These are phyloP conservation scores for Actinopyga echinites DNA, from an alignment of 53 echinoderm and acorn worm species.

Conservation along the genomic window DNA sequence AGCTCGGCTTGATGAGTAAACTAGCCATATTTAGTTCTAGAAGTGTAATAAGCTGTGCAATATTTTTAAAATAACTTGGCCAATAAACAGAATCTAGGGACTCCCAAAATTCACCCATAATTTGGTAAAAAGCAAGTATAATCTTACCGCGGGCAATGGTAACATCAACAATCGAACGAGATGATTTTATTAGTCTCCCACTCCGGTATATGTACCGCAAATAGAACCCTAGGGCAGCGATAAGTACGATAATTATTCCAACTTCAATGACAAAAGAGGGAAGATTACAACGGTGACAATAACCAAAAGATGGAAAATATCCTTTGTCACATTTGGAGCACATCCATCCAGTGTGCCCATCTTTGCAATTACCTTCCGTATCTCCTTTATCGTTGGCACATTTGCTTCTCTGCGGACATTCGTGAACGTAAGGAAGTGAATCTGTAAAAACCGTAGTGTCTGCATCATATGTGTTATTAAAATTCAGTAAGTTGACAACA, in stretches of 20 bases:
- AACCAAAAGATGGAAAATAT: constrained; percentile 27
- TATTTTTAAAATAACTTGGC: neutral
- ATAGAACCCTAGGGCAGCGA: neutral
- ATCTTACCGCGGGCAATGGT: constrained; percentile 35
- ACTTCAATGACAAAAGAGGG: neutral
- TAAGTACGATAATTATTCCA: neutral
- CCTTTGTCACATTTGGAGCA: constrained; percentile 6
- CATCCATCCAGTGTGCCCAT: constrained; percentile 47
- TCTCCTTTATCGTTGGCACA: neutral
- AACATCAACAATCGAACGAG: constrained; percentile 6
- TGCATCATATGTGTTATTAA: neutral
- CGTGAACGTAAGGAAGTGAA: constrained; percentile 13
- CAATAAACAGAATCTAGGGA: constrained; percentile 10
- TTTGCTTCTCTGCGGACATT: constrained; percentile 17
- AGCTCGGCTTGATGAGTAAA: constrained; percentile 17
- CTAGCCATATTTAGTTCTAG: neutral
- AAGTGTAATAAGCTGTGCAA: neutral
- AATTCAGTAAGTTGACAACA: neutral
- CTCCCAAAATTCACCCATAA: constrained; percentile 42
- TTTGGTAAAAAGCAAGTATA: constrained; percentile 49
- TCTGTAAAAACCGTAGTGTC: neutral
- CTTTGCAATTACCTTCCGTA: constrained; percentile 1
- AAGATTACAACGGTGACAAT: constrained; percentile 24
- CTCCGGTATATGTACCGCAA: neutral
- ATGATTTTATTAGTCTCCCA: neutral